Base-by-base conservation (phyloP, 2,113 vertebrate species). In the Vireo altiloquus region DNA sequence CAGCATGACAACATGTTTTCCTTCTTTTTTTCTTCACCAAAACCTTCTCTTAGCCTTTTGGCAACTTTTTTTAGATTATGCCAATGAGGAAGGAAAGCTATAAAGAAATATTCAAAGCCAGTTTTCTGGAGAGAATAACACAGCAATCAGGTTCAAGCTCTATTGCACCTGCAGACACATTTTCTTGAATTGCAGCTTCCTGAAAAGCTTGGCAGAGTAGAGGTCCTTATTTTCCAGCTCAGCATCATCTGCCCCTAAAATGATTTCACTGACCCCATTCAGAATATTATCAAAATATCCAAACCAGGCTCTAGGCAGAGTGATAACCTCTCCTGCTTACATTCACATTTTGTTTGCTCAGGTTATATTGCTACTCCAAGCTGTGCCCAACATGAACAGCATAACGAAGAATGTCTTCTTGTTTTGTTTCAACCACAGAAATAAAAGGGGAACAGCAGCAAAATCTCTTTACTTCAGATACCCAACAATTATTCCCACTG, bases 161-260 rank as follows among this genome's bases (percentile, higher is more conserved):
- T 95, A 69, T 65, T 75, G 80, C 80, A 96, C 69, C 82, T 96
- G 68, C 89, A 96, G 90, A 83, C 65, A 77, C 80, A 82, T 96
- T 82, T 92, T 60, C 92, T 85, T 80, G 44, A 92, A 96, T 61
- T 94, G 72, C 35, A 70, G 50, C 84, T 95, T 75, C 94, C 94
- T 86, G 93, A 95, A 96, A 93, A 94, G 25, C 74, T 75, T 96
- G 92, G 94, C 22, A 18, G 47, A 60, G 19, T 33, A 72, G 61
- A 82, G 78, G 47, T 85, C 79, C 68, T 89, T 83, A 78, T 93
- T 92, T 97, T 94, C 87, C 72, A 94, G 85, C 66, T 97, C 82
- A 94, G 87, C 74, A 97, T 97, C 92, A 95, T 94, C 90, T 95
- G 63, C 22, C 82, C 63, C 84, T 94, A 92, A 96, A 97, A 97